phyloP scores from a whole-genome alignment of 2,888 invertebrate genomes.

The Cremastinae sp. region DNA sequence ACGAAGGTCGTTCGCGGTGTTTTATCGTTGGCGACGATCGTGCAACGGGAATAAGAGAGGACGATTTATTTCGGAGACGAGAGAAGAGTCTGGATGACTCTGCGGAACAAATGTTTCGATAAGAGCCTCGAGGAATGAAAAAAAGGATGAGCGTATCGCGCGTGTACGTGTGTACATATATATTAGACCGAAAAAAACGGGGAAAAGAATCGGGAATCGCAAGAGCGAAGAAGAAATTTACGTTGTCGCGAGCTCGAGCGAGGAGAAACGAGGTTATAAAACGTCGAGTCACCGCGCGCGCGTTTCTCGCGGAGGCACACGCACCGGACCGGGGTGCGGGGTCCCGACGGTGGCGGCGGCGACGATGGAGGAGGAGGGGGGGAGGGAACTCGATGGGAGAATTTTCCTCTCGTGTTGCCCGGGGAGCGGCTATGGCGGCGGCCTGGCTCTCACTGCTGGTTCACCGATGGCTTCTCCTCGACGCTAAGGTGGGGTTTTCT shows the following conservation, averaged over 20 bases:
- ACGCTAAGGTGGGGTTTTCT: conserved; percentile 59
- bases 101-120: too few relatives aligned
- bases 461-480: conserved; percentile 63
- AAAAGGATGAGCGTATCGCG: too few relatives aligned
- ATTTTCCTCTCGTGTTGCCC: conserved; percentile 66
- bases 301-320: conserved; percentile 53
- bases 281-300: conserved; percentile 61
- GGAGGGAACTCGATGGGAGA: conserved; percentile 33
- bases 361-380: too few relatives aligned
- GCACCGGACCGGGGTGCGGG: conserved; percentile 36
- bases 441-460: conserved; percentile 79
- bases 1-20: too few relatives aligned
- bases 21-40: too few relatives aligned
- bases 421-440: conserved; percentile 80
- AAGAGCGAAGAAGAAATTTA: conserved; percentile 1
- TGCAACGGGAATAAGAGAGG: too few relatives aligned
- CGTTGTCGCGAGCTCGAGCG: conserved; percentile 31
- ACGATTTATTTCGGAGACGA: too few relatives aligned
- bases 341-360: conserved; percentile 36
- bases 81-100: too few relatives aligned
- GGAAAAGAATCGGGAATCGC: neutral
- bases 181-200: neutral
- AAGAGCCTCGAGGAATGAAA: too few relatives aligned
- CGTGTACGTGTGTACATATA: too few relatives aligned
- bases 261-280: conserved; percentile 60